Evolutionary conservation across 2,888 invertebrate genomes (phyloP).

Genomic region (Drosophila neutralis): DNA sequence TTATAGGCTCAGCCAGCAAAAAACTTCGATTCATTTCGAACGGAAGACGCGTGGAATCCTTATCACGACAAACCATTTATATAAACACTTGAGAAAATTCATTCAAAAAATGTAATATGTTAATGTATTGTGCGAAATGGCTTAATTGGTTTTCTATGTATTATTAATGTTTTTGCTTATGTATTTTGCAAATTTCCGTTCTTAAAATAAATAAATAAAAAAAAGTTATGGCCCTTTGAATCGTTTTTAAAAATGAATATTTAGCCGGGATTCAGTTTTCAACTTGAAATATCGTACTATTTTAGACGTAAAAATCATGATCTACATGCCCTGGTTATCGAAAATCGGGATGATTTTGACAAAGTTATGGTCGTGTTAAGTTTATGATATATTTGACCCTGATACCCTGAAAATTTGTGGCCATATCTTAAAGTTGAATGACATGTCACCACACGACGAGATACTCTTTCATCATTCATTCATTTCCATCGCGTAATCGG

Average conservation of each 20-base stretch:
- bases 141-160: conserved; percentile 3
- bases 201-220: background rate
- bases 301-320: background rate
- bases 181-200: background rate
- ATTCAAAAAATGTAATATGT: background rate
- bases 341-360: background rate
- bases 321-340: background rate
- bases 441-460: background rate
- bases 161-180: background rate
- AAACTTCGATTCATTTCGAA: conserved; percentile 10
- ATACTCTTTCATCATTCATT: background rate
- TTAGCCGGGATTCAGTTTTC: too few relatives aligned
- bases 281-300: too few relatives aligned
- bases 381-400: background rate
- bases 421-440: background rate
- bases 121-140: conserved; percentile 1
- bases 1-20: conserved; percentile 7
- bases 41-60: background rate
- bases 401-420: background rate
- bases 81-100: background rate
- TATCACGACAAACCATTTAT: background rate
- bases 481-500: background rate
- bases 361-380: background rate
- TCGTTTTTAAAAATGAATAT: background rate
- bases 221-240: background rate